Evolutionary conservation across 1,140 invertebrate genomes (phyloP).

Genomic region (Delia radicum): DNA sequence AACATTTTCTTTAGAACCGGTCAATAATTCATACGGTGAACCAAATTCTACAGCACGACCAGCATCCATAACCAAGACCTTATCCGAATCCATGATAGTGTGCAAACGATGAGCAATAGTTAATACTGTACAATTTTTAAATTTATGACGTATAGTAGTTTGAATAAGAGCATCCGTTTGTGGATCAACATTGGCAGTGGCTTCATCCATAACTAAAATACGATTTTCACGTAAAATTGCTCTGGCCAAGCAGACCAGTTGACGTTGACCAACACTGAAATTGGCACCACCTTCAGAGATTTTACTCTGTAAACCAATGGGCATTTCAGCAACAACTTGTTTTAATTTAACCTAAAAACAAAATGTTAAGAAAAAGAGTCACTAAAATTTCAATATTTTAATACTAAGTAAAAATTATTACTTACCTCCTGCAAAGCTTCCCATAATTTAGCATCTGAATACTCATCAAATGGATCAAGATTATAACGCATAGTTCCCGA

Average conservation of each 20-base stretch:
- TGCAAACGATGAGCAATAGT: constrained; percentile 83
- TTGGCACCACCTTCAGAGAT: constrained; percentile 76
- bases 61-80: constrained; percentile 65
- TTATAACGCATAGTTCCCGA: constrained; percentile 66
- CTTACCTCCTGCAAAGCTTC: constrained; percentile 74
- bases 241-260: constrained; percentile 75
- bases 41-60: constrained; percentile 66
- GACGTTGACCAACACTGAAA: constrained; percentile 80
- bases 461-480: constrained; percentile 76
- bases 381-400: background rate
- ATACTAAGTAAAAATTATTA: background rate
- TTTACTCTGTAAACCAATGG: constrained; percentile 66
- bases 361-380: background rate
- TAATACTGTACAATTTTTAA: constrained; percentile 75
- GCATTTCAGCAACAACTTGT: constrained; percentile 64
- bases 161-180: constrained; percentile 74
- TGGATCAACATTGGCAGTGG: constrained; percentile 72
- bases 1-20: constrained; percentile 46
- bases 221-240: constrained; percentile 78
- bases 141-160: constrained; percentile 70
- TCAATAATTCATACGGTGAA: constrained; percentile 63
- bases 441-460: constrained; percentile 77
- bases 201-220: constrained; percentile 72
- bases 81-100: constrained; percentile 71
- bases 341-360: constrained; percentile 66